Base-by-base conservation (phyloP, 2,113 vertebrate genomes). In the Macroglossus sobrinus region DNA sequence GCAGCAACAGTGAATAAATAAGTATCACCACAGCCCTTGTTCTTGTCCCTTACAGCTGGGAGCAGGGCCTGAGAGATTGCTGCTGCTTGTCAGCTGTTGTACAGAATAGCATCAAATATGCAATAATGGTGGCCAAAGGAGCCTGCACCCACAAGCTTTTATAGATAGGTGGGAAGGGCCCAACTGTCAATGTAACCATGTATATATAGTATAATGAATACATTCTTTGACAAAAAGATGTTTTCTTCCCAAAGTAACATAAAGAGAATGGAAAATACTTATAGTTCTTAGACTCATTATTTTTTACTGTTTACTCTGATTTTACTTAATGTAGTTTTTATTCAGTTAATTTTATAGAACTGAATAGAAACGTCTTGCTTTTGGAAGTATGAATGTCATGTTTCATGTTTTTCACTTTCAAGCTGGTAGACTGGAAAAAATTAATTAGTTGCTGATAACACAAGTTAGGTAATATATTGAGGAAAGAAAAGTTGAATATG, bases 21-120 rank as follows among this genome's bases (percentile, higher is more conserved):
- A 85, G 55, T 86, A 76, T 96, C 66, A 85, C 30, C 84, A 90
- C 47, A 90, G 53, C 69, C 55, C 38, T 95, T 94, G 53, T 93
- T 94, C 59, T 89, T 96, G 64, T 84, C 61, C 47, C 43, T 92
- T 90, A 57, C n/a, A 88, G 72, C 86, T 95, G 71, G 59, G 28
- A 95, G 6, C 47, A 90, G 71, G 35, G 43, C 1, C 69, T 94
- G 14, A 38, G 76, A 64, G 64, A 81, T 94, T 10, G 22, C 66
- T 96, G 33, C 84, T 97, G 40, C 71, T 93, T 92, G 79, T 95
- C 84, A 93, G 80, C 72, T 97, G 33, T 80, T 96, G 28, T 80
- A 66, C 35, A 92, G 68, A 92, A 89, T 55, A 84, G 40, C 71
- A 91, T 94, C 75, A 80, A 8, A 8, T 90, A 59, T 84, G 28